A percentile compares a stretch with the other conserved stretches of the same genome.
phyloP scores from a whole-genome alignment of 2,888 invertebrate genomes.

The Branchipolynoe longqiensis region DNA sequence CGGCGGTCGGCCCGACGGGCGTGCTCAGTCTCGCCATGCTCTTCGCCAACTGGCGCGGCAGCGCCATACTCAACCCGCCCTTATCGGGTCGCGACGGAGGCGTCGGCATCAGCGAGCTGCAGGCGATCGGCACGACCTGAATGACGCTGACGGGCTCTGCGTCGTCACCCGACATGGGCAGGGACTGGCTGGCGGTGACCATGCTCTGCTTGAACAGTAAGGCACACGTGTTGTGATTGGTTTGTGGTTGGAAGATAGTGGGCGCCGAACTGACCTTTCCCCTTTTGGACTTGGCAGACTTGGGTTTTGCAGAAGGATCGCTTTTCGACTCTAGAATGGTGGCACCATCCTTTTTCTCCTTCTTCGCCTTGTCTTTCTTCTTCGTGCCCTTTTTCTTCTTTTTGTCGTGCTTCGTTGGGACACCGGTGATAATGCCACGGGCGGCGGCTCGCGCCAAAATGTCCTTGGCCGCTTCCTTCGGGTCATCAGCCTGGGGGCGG shows the following conservation, averaged over 20 bases:
- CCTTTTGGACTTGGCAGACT: slow-evolving; percentile 25
- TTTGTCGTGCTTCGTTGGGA: slow-evolving; percentile 55
- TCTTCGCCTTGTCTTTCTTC: slow-evolving; percentile 44
- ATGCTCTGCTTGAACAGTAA: not conserved
- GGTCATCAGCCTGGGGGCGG: slow-evolving; percentile 73
- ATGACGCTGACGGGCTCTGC: too few relatives aligned
- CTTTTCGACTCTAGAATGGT: too few relatives aligned
- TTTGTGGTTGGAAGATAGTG: not conserved
- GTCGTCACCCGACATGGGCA: not conserved
- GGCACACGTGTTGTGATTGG: not conserved
- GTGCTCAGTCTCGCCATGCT: not conserved
- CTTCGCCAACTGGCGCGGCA: not conserved
- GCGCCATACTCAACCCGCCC: too few relatives aligned
- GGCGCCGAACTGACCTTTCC: slow-evolving; percentile 41
- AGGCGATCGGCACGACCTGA: too few relatives aligned
- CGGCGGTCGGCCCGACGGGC: not conserved
- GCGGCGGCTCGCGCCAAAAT: slow-evolving; percentile 75
- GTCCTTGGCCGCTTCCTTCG: slow-evolving; percentile 76
- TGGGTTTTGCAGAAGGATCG: not conserved
- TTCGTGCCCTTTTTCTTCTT: slow-evolving; percentile 54
- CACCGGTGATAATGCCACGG: slow-evolving; percentile 68
- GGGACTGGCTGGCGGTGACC: slow-evolving; percentile 16
- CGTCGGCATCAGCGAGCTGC: too few relatives aligned
- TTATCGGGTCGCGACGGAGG: too few relatives aligned
- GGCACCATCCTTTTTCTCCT: slow-evolving; percentile 15